A percentile compares a stretch with the other conserved stretches of the same genome.
phyloP scores from a whole-genome alignment of 2,888 invertebrate species.

The Plagodis dolabraria region DNA sequence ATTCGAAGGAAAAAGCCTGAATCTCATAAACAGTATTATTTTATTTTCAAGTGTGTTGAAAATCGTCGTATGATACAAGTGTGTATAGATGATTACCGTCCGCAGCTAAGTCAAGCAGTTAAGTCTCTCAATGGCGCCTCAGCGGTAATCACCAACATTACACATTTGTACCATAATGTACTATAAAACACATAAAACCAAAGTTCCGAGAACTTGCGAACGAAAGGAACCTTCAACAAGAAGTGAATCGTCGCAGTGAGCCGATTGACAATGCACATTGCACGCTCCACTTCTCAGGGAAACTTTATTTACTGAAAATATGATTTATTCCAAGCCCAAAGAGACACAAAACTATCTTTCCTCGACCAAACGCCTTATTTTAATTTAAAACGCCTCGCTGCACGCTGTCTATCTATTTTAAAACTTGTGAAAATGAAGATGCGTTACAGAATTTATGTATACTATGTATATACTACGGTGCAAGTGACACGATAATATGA shows the following conservation, averaged over 20 bases:
- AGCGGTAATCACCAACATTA: too few relatives aligned
- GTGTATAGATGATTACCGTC: too few relatives aligned
- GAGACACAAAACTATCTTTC: constrained; percentile 22
- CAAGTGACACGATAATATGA: too few relatives aligned
- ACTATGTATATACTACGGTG: too few relatives aligned
- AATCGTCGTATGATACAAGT: too few relatives aligned
- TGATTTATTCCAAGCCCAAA: constrained; percentile 36
- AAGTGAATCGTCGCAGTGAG: constrained; percentile 40
- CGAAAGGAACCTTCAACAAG: constrained; percentile 25
- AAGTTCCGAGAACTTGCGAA: background rate
- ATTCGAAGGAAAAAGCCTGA: too few relatives aligned
- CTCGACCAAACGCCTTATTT: constrained; percentile 28
- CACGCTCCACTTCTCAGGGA: constrained; percentile 34
- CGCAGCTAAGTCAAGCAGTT: too few relatives aligned
- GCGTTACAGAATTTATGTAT: background rate
- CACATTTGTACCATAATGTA: too few relatives aligned
- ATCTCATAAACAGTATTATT: too few relatives aligned
- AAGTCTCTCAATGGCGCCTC: too few relatives aligned
- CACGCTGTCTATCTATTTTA: constrained; percentile 32
- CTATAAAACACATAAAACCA: too few relatives aligned
- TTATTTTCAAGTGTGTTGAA: too few relatives aligned
- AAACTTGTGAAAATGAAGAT: constrained; percentile 32
- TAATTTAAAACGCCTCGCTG: constrained; percentile 20
- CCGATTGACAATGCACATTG: constrained; percentile 40
- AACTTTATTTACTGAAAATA: constrained; percentile 45